Base-by-base conservation (phyloP, 2,888 invertebrate species). In the Phragmatobia fuliginosa region DNA sequence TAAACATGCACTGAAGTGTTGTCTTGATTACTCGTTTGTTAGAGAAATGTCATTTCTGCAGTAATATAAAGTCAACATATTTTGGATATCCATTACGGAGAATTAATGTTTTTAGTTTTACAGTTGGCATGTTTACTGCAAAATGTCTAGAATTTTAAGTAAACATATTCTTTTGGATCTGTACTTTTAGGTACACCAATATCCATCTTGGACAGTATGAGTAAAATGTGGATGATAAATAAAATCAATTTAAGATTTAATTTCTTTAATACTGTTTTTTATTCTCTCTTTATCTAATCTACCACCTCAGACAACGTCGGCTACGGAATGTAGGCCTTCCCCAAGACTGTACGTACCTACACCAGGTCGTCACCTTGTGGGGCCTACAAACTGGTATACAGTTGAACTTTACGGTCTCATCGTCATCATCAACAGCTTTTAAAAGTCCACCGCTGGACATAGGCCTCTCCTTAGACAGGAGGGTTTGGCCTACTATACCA, bases 181-280 rank as follows among this genome's bases (percentile, higher is more conserved):
- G 59, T 67, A 70, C 73, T 72, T 70, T 78, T 74, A 75, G 74
- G 71, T 81, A 84, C 85, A 83, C 79, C 83, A 82, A 82, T 86
- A 83, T 74, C 74, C 80, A 79, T 80, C 67, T 77, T 72, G 75
- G 74, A 81, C 79, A 81, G 80, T 83, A 73, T 84, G 82, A 89
- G 89, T 86, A 82, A 83, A 82, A 86, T 83, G 83, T 88, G 87
- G 81, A 85, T 73, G 83, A 83, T 85, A 82, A 82, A 83, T 82
- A 85, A 86, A 85, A 88, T 81, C 67, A 82, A 81, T 84, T 81
- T 88, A 88, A 87, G 85, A 71, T 84, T 82, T 83, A 83, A 85
- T 87, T 86, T 83, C 77, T 78, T 77, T 76, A 77, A 69, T 78
- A 81, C 67, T 81, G 74, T 71, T 82, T 67, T 83, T 59, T 64